Evolutionary conservation across 2,113 vertebrate genomes (phyloP).

Genomic region (Bufo gargarizans): DNA sequence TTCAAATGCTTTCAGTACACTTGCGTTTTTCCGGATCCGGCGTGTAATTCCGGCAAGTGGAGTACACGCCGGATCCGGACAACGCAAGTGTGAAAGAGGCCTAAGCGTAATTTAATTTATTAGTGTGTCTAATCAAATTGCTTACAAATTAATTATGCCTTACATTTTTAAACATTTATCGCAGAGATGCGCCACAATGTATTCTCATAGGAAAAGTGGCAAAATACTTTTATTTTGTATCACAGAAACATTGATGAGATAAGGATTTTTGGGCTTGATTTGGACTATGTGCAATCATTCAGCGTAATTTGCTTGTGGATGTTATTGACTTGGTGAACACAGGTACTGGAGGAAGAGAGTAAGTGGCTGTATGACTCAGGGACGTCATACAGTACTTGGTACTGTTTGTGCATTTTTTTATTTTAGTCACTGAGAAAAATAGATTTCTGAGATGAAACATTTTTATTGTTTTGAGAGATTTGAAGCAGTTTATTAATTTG

Average conservation of each 20-base stretch:
- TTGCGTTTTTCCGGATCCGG: too few relatives aligned
- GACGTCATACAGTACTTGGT: not conserved
- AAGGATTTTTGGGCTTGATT: not conserved
- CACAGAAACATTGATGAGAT: not conserved
- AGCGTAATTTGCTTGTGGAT: not conserved
- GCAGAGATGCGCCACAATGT: not conserved
- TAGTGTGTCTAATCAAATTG: not conserved
- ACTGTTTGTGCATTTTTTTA: not conserved
- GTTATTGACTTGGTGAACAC: not conserved
- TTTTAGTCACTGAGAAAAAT: not conserved
- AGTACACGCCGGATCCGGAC: too few relatives aligned
- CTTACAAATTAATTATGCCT: not conserved
- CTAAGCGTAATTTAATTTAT: not conserved
- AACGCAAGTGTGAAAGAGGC: too few relatives aligned
- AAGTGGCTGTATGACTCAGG: not conserved
- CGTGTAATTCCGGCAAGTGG: too few relatives aligned
- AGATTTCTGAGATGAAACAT: not conserved
- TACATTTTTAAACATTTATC: not conserved
- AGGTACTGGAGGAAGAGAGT: not conserved
- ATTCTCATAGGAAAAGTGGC: not conserved
- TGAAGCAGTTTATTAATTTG: not conserved
- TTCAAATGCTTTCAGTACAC: too few relatives aligned
- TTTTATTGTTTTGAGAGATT: conserved; percentile 25
- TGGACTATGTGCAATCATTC: not conserved
- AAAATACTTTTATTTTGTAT: not conserved